phyloP scores from a whole-genome alignment of 2,797 vertebrate genomes.

The Euphonia xanthogaster region DNA sequence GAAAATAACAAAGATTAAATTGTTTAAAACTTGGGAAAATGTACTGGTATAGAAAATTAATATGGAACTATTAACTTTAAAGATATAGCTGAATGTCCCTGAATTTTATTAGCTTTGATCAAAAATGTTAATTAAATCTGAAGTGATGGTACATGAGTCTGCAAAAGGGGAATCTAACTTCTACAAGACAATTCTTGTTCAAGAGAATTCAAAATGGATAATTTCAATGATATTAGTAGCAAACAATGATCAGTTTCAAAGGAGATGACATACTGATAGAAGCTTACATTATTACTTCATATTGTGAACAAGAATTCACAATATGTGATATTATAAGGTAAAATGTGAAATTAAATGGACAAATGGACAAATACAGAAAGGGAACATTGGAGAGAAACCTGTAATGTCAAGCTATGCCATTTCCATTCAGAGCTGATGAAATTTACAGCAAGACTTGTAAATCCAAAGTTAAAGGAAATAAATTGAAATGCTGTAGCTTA shows the following conservation, averaged over 20 bases:
- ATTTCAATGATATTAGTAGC: background rate
- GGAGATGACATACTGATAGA: background rate
- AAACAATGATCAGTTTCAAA: background rate
- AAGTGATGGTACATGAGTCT: background rate
- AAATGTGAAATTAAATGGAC: background rate
- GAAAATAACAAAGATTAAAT: background rate
- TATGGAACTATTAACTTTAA: background rate
- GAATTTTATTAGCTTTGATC: background rate
- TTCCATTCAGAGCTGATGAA: background rate
- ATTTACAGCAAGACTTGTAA: background rate
- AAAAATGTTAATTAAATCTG: background rate
- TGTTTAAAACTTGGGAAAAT: background rate
- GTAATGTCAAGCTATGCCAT: background rate
- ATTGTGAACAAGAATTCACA: background rate
- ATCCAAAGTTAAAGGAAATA: constrained; percentile 5
- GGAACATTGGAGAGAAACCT: background rate
- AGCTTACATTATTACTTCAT: background rate
- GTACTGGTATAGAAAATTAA: background rate
- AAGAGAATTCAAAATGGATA: background rate
- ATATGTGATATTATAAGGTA: too few relatives aligned
- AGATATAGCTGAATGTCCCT: background rate
- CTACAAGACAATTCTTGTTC: background rate
- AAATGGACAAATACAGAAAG: background rate
- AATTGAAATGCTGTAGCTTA: background rate
- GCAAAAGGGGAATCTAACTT: background rate